Percentiles rank a stretch among this genome's conserved stretches.
These are phyloP conservation scores for Plotosus lineatus DNA, from an alignment of 2,113 vertebrate genomes.

Conservation along the genomic window DNA sequence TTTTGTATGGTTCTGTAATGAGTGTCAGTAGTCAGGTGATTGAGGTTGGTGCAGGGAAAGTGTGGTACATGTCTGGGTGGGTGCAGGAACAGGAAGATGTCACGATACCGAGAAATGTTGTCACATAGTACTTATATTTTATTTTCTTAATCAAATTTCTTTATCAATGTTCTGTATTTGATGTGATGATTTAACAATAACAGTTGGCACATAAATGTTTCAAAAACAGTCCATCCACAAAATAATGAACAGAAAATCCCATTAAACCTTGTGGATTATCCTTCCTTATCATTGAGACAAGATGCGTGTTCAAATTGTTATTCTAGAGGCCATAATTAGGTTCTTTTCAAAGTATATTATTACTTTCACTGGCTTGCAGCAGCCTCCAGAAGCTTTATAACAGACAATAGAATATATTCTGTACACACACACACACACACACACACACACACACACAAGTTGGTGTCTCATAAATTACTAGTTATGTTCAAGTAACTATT, in stretches of 20 bases:
- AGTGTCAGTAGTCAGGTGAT: too few species aligned
- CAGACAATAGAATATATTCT: constrained; percentile 11
- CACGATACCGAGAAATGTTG: too few species aligned
- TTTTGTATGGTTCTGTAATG: too few species aligned
- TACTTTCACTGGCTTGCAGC: constrained; percentile 9
- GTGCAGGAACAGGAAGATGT: too few species aligned
- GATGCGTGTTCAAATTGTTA: not conserved
- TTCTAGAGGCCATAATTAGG: constrained; percentile 36
- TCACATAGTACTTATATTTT: not conserved
- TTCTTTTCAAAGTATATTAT: constrained; percentile 37
- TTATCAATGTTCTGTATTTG: not conserved
- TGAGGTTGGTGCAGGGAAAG: too few species aligned
- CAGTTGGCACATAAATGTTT: not conserved
- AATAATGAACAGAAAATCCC: not conserved
- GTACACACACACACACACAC: not conserved
- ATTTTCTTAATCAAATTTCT: not conserved
- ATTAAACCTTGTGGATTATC: not conserved
- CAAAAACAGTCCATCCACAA: not conserved
- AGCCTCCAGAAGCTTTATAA: not conserved
- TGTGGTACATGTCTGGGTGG: too few species aligned
- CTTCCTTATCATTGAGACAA: not conserved
- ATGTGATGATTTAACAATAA: not conserved
- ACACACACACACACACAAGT: too few species aligned
- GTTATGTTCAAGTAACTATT: constrained; percentile 29
- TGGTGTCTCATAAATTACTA: constrained; percentile 41